Evolutionary conservation across 1,140 invertebrate species (phyloP).

Genomic region (Rhynchophorus ferrugineus): DNA sequence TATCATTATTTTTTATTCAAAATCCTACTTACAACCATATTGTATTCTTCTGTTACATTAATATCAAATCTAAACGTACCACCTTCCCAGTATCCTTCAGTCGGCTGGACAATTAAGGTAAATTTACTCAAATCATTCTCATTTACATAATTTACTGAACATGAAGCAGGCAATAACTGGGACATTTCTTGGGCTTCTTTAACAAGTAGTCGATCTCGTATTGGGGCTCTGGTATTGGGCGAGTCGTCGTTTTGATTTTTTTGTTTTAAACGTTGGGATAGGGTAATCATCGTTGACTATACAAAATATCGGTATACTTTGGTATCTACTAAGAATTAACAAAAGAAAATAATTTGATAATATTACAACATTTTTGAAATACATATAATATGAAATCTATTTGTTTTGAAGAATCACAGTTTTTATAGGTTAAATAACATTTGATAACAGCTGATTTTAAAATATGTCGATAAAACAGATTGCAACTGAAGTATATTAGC

Average conservation of each 20-base stretch:
- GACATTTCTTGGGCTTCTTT: constrained; percentile 92
- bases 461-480: too few species aligned
- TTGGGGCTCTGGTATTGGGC: constrained; percentile 59
- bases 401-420: neutral
- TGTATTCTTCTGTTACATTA: constrained; percentile 87
- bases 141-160: constrained; percentile 72
- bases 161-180: constrained; percentile 71
- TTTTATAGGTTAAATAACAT: neutral
- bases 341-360: neutral
- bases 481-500: too few species aligned
- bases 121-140: constrained; percentile 78
- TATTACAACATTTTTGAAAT: neutral
- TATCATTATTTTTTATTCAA: neutral
- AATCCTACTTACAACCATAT: constrained; percentile 70
- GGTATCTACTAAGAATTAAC: neutral
- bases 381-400: neutral
- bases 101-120: constrained; percentile 67
- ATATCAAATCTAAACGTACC: constrained; percentile 83
- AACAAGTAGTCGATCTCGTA: constrained; percentile 76
- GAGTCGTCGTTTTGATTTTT: constrained; percentile 44
- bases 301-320: neutral
- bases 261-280: constrained; percentile 70
- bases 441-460: neutral
- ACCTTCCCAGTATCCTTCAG: constrained; percentile 83
- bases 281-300: constrained; percentile 58